Evolutionary conservation across 1,140 invertebrate genomes (phyloP), one percentile per base, ranked within the genome.

Genomic region (Sminthurides bifidus): DNA sequence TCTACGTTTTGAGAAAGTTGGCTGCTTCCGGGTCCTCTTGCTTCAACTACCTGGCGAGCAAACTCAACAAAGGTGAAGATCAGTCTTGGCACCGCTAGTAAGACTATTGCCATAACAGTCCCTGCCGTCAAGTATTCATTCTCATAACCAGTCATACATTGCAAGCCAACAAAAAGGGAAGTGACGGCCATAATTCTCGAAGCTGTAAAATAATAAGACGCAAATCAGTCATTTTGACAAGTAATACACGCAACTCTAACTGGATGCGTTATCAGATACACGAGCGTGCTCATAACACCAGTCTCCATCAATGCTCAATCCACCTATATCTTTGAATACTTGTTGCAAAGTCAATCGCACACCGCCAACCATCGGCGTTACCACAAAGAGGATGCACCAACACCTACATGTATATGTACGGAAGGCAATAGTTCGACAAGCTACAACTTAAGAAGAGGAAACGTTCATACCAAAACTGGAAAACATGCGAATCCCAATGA

Each of bases 401-500:
- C n/a, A n/a, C n/a, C n/a, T n/a, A n/a, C n/a, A n/a, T n/a, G n/a
- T n/a, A n/a, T n/a, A n/a, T n/a, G n/a, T n/a, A n/a, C n/a, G n/a
- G n/a, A n/a, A n/a, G n/a, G n/a, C n/a, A n/a, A n/a, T n/a, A n/a
- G n/a, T n/a, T n/a, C n/a, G n/a, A n/a, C n/a, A n/a, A n/a, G n/a
- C n/a, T n/a, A n/a, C n/a, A n/a, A 15, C 14, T 52, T 3, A 40
- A 48, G n/a, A 14, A 8, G 33, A 8, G 26, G 26, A 21, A 50
- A 23, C 3, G 23, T 21, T 2, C 45, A 48, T 41, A 64, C 61
- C 56, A 29, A 64, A 61, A 48, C 56, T 64, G 17, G 59, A 64
- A 35, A 59, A 45, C 59, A 64, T 61, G 44, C 63, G 21, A 12
- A 59, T 8, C 14, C 63, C 59, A 3, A 64, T 33, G 41, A 60